Evolutionary conservation across 2,113 vertebrate genomes (phyloP).

Genomic region (Ptilorrhoa leucosticta): DNA sequence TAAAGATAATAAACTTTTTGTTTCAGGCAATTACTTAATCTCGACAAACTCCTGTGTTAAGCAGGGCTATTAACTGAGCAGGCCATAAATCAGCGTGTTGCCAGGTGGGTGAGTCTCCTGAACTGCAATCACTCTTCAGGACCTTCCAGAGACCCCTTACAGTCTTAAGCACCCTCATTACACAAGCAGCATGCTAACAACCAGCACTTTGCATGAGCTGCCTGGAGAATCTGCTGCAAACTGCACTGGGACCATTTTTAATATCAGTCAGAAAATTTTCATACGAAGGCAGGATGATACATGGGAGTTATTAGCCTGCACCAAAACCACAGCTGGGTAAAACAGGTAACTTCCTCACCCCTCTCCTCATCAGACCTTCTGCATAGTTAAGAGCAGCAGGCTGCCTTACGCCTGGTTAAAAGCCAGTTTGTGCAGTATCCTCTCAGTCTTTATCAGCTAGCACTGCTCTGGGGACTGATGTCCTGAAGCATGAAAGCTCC

Average conservation of each 20-base stretch:
- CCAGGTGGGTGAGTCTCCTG: constrained; percentile 81
- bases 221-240: background rate
- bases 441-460: background rate
- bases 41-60: constrained; percentile 84
- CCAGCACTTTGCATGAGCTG: constrained; percentile 31
- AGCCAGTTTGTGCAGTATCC: background rate
- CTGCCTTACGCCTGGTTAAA: constrained; percentile 7
- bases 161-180: constrained; percentile 84
- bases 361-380: constrained; percentile 19
- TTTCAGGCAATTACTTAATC: constrained; percentile 88
- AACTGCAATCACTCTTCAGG: constrained; percentile 81
- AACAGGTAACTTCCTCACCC: constrained; percentile 71
- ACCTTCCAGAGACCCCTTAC: constrained; percentile 75
- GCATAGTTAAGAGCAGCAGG: background rate
- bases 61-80: constrained; percentile 81
- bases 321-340: constrained; percentile 74
- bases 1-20: constrained; percentile 83
- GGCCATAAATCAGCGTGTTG: constrained; percentile 82
- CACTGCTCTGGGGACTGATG: background rate
- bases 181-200: constrained; percentile 81
- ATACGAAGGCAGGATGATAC: constrained; percentile 77
- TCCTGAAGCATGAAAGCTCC: background rate
- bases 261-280: constrained; percentile 64
- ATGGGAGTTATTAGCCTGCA: constrained; percentile 79
- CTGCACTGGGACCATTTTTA: constrained; percentile 69